phyloP scores from a whole-genome alignment of 2,888 invertebrate genomes.

The Homarus gammarus region DNA sequence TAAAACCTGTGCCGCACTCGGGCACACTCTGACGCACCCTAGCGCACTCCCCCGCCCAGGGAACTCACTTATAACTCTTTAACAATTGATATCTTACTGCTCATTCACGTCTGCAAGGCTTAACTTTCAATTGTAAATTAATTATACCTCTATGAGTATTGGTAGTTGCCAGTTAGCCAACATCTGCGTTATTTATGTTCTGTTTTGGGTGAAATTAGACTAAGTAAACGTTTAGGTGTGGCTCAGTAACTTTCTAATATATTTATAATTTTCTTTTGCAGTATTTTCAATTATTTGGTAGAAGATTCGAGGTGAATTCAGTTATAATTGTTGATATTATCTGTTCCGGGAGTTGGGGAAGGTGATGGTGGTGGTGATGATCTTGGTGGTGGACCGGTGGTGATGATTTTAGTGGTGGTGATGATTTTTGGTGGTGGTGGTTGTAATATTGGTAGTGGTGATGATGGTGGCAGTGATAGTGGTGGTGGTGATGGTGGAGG shows the following conservation, averaged over 20 bases:
- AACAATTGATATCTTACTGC: not conserved
- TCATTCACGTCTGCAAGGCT: not conserved
- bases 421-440: not conserved
- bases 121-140: not conserved
- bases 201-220: too few species aligned
- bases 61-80: not conserved
- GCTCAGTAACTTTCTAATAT: too few species aligned
- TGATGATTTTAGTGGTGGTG: not conserved
- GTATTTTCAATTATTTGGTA: too few species aligned
- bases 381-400: not conserved
- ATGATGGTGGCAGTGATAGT: not conserved
- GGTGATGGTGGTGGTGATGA: not conserved
- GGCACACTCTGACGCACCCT: too few species aligned
- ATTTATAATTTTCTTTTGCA: too few species aligned
- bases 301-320: too few species aligned
- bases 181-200: not conserved
- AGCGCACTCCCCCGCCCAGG: not conserved
- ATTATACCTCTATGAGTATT: not conserved
- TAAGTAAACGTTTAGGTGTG: too few species aligned
- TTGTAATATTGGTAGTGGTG: too few species aligned
- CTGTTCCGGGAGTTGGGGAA: not conserved
- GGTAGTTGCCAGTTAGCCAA: not conserved
- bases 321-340: too few species aligned
- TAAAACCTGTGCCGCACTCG: not conserved
- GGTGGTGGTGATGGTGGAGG: not conserved